phyloP scores from a whole-genome alignment of 2,113 vertebrate genomes.

The Eclectus roratus region DNA sequence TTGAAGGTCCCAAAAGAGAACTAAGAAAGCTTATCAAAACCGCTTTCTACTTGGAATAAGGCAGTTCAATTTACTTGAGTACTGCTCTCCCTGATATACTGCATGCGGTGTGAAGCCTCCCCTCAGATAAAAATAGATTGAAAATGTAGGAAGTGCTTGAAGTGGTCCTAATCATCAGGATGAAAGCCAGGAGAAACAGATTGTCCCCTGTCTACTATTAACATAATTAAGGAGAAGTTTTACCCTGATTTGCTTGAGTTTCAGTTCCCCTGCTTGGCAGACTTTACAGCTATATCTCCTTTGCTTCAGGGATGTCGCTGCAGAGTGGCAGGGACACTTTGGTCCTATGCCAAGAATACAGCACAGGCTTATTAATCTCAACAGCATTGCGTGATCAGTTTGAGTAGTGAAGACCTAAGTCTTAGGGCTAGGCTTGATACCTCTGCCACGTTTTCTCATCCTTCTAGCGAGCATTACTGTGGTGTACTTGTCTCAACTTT shows the following conservation, averaged over 20 bases:
- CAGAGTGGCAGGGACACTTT: neutral
- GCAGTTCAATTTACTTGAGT: neutral
- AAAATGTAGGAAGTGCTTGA: neutral
- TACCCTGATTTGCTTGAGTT: neutral
- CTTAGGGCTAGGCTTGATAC: neutral
- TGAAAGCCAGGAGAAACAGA: neutral
- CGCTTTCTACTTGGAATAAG: neutral
- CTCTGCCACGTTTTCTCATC: neutral
- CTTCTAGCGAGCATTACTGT: neutral
- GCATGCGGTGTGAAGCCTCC: neutral
- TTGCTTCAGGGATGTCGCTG: neutral
- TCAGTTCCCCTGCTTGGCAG: neutral
- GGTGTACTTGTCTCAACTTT: neutral
- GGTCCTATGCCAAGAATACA: neutral
- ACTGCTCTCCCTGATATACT: neutral
- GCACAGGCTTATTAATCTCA: neutral
- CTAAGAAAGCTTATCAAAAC: neutral
- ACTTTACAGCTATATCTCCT: neutral
- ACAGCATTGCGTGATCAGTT: neutral
- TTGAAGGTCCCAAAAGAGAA: neutral
- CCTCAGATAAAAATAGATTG: slow-evolving; percentile 10
- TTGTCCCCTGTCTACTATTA: neutral
- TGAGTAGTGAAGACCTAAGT: neutral
- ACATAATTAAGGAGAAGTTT: neutral
- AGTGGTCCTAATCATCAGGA: neutral